phyloP scores from a whole-genome alignment of 2,888 invertebrate genomes.

The Heterodera filipjevi region DNA sequence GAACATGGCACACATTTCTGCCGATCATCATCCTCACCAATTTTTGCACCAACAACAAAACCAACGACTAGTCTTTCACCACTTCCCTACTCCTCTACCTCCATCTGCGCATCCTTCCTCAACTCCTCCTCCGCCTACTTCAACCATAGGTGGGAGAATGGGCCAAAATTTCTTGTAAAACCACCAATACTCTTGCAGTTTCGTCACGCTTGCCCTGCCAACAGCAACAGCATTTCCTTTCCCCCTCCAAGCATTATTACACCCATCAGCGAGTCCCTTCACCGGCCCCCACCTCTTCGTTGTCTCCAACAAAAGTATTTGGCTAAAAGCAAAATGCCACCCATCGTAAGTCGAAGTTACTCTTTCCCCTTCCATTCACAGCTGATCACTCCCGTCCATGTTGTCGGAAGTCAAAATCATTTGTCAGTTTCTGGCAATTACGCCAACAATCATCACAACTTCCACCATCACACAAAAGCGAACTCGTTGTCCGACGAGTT shows the following conservation, averaged over 20 bases:
- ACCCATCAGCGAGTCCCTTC: slow-evolving; percentile 27
- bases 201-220: not conserved
- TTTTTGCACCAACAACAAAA: slow-evolving; percentile 15
- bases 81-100: slow-evolving; percentile 18
- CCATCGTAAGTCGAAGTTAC: too few species aligned
- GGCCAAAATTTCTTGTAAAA: too few species aligned
- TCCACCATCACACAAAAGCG: slow-evolving; percentile 8
- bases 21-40: not conserved
- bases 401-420: not conserved
- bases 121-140: slow-evolving; percentile 28
- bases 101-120: slow-evolving; percentile 39
- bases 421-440: not conserved
- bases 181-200: not conserved
- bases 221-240: not conserved
- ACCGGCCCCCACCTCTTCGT: slow-evolving; percentile 31
- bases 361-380: not conserved
- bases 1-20: not conserved
- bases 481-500: not conserved
- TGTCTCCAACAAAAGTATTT: slow-evolving; percentile 10
- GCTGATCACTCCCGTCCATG: not conserved
- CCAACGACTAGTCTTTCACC: slow-evolving; percentile 25
- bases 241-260: not conserved
- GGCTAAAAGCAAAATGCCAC: too few species aligned
- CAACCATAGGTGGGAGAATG: not conserved
- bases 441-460: not conserved